Conservation (phyloP, 2,888 invertebrate species). For the Nephrotoma flavescens region DNA sequence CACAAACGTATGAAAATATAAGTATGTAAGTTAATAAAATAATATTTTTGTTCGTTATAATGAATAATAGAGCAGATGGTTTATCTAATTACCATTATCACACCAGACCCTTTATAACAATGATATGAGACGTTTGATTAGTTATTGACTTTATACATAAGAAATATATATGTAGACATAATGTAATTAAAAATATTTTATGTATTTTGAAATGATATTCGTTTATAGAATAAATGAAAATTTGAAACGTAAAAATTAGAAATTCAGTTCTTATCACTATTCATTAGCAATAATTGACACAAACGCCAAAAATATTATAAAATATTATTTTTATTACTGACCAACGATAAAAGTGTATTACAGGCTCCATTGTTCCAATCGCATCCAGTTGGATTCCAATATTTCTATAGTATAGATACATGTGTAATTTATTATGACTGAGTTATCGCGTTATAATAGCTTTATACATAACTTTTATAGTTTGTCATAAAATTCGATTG, state of each 20-base stretch:
- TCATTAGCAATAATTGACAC: no score
- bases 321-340: no score
- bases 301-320: no score
- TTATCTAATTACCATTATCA: background rate
- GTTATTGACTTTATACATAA: background rate
- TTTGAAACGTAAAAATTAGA: no score
- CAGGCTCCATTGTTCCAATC: background rate
- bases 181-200: background rate
- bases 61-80: background rate
- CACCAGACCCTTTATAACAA: background rate
- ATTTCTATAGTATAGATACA: background rate
- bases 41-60: background rate
- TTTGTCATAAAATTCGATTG: background rate
- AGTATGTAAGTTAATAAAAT: background rate
- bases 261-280: no score
- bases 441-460: background rate
- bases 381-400: background rate
- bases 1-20: background rate
- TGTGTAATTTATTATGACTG: background rate
- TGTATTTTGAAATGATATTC: background rate
- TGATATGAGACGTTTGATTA: background rate
- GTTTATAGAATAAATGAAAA: no score
- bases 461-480: background rate
- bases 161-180: background rate
- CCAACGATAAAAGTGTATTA: background rate